These are phyloP conservation scores for Pitangus sulphuratus DNA, from an alignment of 2,797 vertebrate species.

Conservation along the genomic window DNA sequence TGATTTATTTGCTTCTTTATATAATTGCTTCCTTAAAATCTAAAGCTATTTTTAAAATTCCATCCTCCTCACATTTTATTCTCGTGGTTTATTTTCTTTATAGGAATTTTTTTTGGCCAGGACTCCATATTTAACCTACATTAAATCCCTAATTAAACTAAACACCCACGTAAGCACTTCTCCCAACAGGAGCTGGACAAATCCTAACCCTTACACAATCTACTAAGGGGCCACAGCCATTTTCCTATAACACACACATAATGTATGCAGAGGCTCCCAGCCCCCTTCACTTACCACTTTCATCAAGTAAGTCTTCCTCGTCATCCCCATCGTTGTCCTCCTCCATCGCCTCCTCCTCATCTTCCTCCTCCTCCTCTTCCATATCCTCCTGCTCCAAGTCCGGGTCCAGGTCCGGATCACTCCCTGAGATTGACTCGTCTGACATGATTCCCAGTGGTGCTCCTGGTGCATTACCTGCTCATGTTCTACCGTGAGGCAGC, in stretches of 20 bases:
- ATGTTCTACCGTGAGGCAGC: conserved; percentile 78
- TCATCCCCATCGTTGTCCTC: conserved; percentile 80
- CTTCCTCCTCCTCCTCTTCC: conserved; percentile 86
- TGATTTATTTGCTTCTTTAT: not conserved
- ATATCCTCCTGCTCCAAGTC: conserved; percentile 88
- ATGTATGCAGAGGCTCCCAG: not conserved
- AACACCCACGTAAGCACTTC: not conserved
- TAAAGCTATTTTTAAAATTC: not conserved
- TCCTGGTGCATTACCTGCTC: conserved; percentile 92
- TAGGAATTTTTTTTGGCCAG: not conserved
- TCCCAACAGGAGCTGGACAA: not conserved
- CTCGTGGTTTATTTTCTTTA: not conserved
- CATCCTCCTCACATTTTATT: not conserved
- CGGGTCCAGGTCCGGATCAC: conserved; percentile 92
- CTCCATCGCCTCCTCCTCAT: conserved; percentile 79
- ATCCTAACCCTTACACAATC: not conserved
- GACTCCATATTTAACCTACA: not conserved
- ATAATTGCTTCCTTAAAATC: not conserved
- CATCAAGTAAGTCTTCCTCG: conserved; percentile 79
- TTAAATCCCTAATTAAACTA: not conserved
- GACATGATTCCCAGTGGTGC: conserved; percentile 92
- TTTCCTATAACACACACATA: not conserved
- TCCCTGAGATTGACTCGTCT: conserved; percentile 96
- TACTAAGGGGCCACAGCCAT: not conserved
- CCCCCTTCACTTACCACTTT: conserved; percentile 68